Evolutionary conservation across 30 jellyfish, hydroid and myxozoan species (phyloP), one percentile per base, ranked within the genome.

Genomic region (Chironex yamaguchii): DNA sequence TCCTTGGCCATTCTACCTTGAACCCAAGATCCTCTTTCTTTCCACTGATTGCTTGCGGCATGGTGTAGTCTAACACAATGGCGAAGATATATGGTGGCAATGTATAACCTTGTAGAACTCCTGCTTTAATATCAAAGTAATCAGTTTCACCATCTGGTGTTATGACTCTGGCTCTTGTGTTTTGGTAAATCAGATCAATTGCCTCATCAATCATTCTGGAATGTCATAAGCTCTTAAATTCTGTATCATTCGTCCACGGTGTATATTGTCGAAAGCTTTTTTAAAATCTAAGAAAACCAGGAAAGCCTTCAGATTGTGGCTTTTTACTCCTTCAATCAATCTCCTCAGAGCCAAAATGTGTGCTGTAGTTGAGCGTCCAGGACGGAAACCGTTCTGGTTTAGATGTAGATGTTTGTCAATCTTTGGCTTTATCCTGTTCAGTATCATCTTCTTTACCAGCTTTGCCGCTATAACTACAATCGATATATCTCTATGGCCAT

Each of bases 251-350:
- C 58, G 9, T 42, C 58, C 17, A 6, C 58, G 17, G 17, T 42
- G 58, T 42, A 17, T 42, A 42, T 17, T 42, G 58, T 42, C 9
- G 13, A 42, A n/a, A n/a, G n/a, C n/a, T n/a, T n/a, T n/a, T n/a
- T n/a, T n/a, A n/a, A n/a, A n/a, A 29, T 85, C 86, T 54, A 72
- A 52, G 77, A 85, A 85, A 0, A 85, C 74, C 24, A 85, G 89
- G 51, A 85, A 85, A 52, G 74, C 51, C 49, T 85, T 85, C 84
- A 85, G 67, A 74, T 85, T 89, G 42, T 85, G 72, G 62, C 63
- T 89, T 9, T 63, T 85, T 0, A 85, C 85, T 1, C n/a, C n/a
- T n/a, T n/a, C n/a, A n/a, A n/a, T n/a, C n/a, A n/a, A n/a, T n/a
- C 17, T 42, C 17, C 58, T 42, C 58, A 42, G 17, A 6, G 17